Conservation (phyloP, 2,797 vertebrate species). For the Pangasius djambal region DNA sequence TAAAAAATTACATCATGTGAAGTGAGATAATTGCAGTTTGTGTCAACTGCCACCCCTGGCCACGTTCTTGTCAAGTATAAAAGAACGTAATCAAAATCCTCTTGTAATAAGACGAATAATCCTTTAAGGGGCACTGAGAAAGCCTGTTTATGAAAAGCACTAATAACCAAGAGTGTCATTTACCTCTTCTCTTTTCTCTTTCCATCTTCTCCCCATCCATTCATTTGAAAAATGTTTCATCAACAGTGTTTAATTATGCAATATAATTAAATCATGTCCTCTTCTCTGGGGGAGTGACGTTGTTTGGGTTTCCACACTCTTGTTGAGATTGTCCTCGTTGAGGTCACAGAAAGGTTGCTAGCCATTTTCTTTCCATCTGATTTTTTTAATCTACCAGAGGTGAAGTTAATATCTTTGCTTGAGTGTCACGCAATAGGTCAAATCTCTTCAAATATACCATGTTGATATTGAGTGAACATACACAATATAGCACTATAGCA, state of each 20-base stretch:
- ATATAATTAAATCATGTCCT: slow-evolving; percentile 54
- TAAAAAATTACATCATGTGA: slow-evolving; percentile 30
- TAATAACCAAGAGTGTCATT: slow-evolving; percentile 50
- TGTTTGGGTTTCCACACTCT: slow-evolving; percentile 33
- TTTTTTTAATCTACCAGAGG: not conserved
- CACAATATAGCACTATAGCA: slow-evolving; percentile 60
- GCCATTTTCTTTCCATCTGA: not conserved
- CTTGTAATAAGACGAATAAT: slow-evolving; percentile 57
- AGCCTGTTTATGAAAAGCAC: slow-evolving; percentile 45
- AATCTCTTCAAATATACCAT: not conserved
- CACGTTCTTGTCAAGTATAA: slow-evolving; percentile 39
- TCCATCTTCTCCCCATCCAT: slow-evolving; percentile 36
- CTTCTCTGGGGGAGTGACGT: slow-evolving; percentile 30
- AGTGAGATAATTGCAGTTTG: slow-evolving; percentile 41
- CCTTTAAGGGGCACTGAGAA: slow-evolving; percentile 47
- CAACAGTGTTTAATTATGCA: slow-evolving; percentile 56
- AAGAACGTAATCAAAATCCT: slow-evolving; percentile 47
- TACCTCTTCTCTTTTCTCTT: slow-evolving; percentile 32
- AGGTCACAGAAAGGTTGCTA: slow-evolving; percentile 33
- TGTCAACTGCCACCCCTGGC: slow-evolving; percentile 47
- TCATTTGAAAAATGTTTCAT: slow-evolving; percentile 44
- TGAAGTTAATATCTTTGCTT: not conserved
- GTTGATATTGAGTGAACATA: not conserved
- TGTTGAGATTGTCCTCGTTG: not conserved
- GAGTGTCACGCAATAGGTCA: not conserved